These are phyloP conservation scores for Hypotaenidia philippensis DNA, from an alignment of 2,797 vertebrate genomes.

Conservation along the genomic window DNA sequence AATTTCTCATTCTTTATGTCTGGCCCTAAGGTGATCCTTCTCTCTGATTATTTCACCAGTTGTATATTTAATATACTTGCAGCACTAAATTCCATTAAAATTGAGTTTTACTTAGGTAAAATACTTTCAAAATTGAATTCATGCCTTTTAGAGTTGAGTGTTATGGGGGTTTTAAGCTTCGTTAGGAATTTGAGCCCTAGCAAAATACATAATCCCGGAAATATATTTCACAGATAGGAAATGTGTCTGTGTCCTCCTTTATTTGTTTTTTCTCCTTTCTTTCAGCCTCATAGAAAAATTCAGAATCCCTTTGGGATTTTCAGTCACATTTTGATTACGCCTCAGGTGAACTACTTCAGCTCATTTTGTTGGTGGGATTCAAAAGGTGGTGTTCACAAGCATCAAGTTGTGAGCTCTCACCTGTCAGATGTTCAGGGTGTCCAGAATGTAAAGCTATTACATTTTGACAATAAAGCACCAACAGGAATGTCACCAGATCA, in stretches of 20 bases:
- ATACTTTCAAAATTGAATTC: conserved; percentile 43
- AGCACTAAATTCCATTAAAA: background rate
- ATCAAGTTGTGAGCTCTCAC: background rate
- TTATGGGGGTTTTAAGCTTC: background rate
- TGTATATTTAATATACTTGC: background rate
- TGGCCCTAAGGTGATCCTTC: background rate
- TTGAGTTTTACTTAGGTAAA: conserved; percentile 22
- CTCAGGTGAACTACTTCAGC: background rate
- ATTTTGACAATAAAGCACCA: background rate
- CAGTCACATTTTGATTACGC: background rate
- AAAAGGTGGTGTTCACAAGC: background rate
- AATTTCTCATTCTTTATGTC: conserved; percentile 28
- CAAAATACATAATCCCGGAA: background rate
- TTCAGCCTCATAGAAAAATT: conserved; percentile 11
- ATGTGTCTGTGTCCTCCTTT: background rate
- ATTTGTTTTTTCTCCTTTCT: background rate
- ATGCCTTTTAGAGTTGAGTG: background rate
- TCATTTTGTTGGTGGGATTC: conserved; percentile 7
- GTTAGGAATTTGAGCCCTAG: conserved; percentile 3
- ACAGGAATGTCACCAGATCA: background rate
- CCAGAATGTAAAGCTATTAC: background rate
- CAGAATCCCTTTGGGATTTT: conserved; percentile 8
- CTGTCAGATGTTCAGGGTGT: background rate
- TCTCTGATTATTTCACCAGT: background rate
- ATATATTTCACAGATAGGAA: background rate